Conservation (phyloP, 2,888 invertebrate genomes). For the Ochropacha duplaris region DNA sequence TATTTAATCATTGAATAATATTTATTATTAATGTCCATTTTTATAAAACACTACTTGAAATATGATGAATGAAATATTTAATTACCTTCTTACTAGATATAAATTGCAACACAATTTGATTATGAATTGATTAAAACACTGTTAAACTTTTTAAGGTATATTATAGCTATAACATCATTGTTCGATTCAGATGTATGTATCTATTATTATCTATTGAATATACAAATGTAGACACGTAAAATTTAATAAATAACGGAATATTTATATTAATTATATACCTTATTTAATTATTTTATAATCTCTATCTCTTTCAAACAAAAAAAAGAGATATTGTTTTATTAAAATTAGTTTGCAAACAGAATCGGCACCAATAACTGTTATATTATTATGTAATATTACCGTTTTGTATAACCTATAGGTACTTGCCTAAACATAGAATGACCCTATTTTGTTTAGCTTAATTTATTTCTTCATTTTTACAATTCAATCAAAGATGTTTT, state of each 20-base stretch:
- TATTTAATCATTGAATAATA: not conserved
- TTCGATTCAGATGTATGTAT: not conserved
- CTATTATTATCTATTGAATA: not conserved
- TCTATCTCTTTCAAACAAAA: no score
- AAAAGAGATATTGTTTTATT: no score
- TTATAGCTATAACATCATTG: not conserved
- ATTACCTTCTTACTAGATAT: not conserved
- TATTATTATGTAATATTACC: no score
- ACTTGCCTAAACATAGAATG: no score
- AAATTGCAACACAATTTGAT: constrained; percentile 10
- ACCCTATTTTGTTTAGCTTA: no score
- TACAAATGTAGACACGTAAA: not conserved
- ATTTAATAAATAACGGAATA: not conserved
- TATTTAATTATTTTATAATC: no score
- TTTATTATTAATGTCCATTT: not conserved
- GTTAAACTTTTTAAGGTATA: not conserved
- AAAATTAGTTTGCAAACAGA: no score
- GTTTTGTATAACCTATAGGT: no score
- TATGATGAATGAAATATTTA: not conserved
- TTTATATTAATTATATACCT: no score
- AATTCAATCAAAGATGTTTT: no score
- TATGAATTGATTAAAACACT: constrained; percentile 12
- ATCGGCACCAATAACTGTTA: no score
- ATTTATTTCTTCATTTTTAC: no score
- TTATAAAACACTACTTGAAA: not conserved